These are phyloP conservation scores for Aphidoletes aphidimyza DNA, from an alignment of 2,888 invertebrate genomes.

Conservation along the genomic window DNA sequence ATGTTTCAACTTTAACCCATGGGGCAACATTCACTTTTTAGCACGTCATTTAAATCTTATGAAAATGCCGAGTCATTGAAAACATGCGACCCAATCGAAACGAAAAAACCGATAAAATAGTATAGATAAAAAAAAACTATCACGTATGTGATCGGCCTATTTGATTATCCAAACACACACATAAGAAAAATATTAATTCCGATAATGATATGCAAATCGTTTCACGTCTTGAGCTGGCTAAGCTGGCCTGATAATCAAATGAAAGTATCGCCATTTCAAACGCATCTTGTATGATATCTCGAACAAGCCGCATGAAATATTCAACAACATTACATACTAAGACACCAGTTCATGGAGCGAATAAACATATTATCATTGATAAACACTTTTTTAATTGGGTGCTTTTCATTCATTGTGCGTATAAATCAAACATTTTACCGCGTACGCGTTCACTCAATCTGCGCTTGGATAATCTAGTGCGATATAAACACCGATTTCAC, in stretches of 20 bases:
- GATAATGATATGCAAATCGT: constrained; percentile 29
- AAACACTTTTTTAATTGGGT: background rate
- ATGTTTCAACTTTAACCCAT: background rate
- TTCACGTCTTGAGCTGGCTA: background rate
- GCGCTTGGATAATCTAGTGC: background rate
- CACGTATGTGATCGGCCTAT: background rate
- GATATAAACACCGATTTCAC: background rate
- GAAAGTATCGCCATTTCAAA: background rate
- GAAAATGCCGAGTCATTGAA: background rate
- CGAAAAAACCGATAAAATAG: no score
- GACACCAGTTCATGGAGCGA: background rate
- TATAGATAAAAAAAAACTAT: background rate
- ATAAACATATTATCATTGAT: background rate
- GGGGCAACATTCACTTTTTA: background rate
- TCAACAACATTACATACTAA: no score
- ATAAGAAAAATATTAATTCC: background rate
- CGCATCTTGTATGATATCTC: background rate
- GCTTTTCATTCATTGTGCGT: background rate
- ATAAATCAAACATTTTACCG: constrained; percentile 23
- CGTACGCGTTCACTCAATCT: no score
- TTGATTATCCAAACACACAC: background rate
- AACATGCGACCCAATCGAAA: background rate
- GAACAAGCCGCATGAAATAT: no score
- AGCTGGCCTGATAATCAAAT: background rate
- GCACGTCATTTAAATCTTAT: constrained; percentile 8